Percentiles rank a stretch among this genome's conserved stretches.
Conservation (phyloP, 2,113 vertebrate genomes). For the Enhydra lutris region DNA sequence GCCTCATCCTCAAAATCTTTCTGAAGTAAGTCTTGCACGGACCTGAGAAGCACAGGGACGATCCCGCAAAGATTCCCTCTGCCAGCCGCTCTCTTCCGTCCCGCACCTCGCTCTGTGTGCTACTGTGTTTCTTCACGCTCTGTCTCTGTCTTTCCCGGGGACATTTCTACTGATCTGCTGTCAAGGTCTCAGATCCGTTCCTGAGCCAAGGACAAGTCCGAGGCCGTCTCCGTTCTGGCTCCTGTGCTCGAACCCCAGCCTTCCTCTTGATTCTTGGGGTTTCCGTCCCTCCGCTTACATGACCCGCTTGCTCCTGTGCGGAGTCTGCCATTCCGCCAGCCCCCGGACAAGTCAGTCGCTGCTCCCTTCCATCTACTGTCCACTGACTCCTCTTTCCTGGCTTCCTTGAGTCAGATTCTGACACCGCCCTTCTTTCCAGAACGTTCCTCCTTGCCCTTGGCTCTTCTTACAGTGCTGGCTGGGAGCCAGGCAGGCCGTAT, state of each 20-base stretch:
- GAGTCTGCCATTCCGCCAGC: background rate
- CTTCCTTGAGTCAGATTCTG: background rate
- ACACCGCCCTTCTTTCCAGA: background rate
- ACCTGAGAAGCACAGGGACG: background rate
- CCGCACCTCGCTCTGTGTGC: accelerated
- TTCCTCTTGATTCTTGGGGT: too few relatives aligned
- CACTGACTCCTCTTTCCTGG: background rate
- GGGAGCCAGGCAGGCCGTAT: accelerated
- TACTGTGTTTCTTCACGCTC: background rate
- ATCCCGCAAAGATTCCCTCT: accelerated
- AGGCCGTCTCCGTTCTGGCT: background rate
- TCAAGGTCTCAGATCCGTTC: background rate
- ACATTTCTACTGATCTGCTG: accelerated
- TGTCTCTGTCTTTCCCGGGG: background rate
- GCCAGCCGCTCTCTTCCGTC: background rate
- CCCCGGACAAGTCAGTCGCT: accelerated
- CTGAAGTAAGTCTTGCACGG: background rate
- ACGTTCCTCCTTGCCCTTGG: background rate
- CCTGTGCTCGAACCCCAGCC: background rate
- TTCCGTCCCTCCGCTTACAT: background rate
- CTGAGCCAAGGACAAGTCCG: background rate
- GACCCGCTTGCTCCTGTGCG: too few relatives aligned
- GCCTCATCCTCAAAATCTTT: background rate
- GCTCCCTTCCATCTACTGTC: too few relatives aligned
- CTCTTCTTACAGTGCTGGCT: accelerated